phyloP scores from a whole-genome alignment of 53 echinoderm and acorn worm genomes.

The Glandiceps talaboti region DNA sequence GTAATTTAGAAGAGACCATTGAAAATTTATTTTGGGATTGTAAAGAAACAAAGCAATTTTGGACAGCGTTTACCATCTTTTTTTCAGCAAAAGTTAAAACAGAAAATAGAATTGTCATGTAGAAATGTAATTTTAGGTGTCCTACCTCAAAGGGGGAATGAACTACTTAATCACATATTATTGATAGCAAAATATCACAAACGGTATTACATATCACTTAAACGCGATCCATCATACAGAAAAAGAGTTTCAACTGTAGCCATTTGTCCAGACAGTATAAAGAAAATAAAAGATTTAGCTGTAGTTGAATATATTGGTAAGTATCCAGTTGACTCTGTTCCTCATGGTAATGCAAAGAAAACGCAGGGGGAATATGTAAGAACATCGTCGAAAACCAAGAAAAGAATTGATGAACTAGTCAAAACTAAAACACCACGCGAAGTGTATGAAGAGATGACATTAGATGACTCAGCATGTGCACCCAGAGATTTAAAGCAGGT shows the following conservation, averaged over 20 bases:
- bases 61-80: no score
- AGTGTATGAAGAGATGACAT: constrained; percentile 4
- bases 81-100: no score
- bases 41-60: no score
- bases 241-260: constrained; percentile 1
- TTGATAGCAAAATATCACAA: no score
- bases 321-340: constrained; percentile 2
- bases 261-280: not conserved
- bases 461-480: not conserved
- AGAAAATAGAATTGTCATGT: no score
- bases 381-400: not conserved
- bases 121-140: no score
- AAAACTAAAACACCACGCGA: constrained; percentile 5
- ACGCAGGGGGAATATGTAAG: not conserved
- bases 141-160: no score
- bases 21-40: no score
- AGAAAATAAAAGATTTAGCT: not conserved
- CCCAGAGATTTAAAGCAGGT: constrained; percentile 18
- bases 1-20: no score
- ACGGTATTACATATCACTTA: constrained; percentile 12
- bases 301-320: constrained; percentile 14
- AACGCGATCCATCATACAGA: not conserved
- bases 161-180: no score
- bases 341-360: constrained; percentile 15
- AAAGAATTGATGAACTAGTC: constrained; percentile 5